Evolutionary conservation across 2,113 vertebrate species (phyloP).

Genomic region (Ammodytes dubius): DNA sequence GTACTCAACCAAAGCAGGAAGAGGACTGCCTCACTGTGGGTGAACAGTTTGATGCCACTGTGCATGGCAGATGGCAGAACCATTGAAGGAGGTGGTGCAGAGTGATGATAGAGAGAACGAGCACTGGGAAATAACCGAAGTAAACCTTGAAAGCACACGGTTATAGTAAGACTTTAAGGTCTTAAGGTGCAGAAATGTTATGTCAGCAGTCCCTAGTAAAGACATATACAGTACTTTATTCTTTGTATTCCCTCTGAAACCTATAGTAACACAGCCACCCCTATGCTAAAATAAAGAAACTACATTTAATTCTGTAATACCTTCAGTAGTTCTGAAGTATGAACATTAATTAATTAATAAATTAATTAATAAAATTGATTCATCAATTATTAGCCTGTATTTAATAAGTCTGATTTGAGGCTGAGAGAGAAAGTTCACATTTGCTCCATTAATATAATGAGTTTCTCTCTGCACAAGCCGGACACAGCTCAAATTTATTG

Average conservation of each 20-base stretch:
- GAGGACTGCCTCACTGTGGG: slow-evolving; percentile 22
- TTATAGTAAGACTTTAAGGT: not conserved
- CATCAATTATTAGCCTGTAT: not conserved
- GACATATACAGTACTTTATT: not conserved
- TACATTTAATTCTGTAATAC: not conserved
- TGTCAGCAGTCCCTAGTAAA: not conserved
- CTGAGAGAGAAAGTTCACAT: too few relatives aligned
- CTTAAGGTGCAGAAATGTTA: not conserved
- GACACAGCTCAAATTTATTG: not conserved
- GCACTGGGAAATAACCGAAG: not conserved
- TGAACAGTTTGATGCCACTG: slow-evolving; percentile 39
- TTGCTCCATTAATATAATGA: not conserved
- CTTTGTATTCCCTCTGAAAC: not conserved
- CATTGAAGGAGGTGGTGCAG: slow-evolving; percentile 19
- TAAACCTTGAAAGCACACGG: not conserved
- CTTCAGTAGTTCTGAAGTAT: not conserved
- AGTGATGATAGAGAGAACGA: slow-evolving; percentile 5
- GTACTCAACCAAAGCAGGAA: slow-evolving; percentile 42
- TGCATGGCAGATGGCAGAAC: slow-evolving; percentile 49
- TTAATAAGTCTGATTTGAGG: not conserved
- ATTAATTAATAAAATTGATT: not conserved
- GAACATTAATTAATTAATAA: not conserved
- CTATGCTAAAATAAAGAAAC: not conserved
- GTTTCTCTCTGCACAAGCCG: too few relatives aligned
- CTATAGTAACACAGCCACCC: not conserved